Conservation (phyloP, 1,140 invertebrate species). For the Euschistus heros region DNA sequence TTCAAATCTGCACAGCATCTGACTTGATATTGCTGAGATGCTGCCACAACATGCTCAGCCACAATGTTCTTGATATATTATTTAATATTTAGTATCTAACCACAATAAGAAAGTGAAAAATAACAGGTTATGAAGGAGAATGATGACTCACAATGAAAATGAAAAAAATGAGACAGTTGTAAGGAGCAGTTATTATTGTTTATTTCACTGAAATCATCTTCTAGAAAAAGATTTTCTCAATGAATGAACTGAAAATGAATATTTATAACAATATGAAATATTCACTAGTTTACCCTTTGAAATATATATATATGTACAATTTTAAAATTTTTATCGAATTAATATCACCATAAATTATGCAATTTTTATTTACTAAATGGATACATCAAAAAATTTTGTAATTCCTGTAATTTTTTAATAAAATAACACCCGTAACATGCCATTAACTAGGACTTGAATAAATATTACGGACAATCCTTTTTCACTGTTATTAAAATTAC, state of each 20-base stretch:
- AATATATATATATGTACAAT: conserved; percentile 17
- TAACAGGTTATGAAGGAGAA: too few species aligned
- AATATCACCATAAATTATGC: conserved; percentile 19
- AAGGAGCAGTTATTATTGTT: conserved; percentile 12
- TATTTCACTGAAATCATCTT: conserved; percentile 23
- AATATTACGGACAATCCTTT: conserved; percentile 21
- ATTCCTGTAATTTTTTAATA: background rate
- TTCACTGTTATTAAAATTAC: conserved; percentile 21
- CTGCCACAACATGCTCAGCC: too few species aligned
- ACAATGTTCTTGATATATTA: too few species aligned
- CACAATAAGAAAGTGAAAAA: too few species aligned
- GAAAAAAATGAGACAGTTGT: background rate
- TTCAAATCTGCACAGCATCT: too few species aligned
- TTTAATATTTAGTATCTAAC: too few species aligned
- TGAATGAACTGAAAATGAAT: conserved; percentile 10
- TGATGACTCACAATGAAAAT: background rate
- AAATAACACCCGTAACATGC: conserved; percentile 21
- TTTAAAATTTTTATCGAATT: conserved; percentile 7
- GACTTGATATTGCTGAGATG: too few species aligned
- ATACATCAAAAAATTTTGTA: background rate
- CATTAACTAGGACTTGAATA: conserved; percentile 16
- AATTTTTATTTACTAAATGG: conserved; percentile 2
- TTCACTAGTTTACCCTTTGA: conserved; percentile 21
- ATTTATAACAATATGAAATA: conserved; percentile 22
- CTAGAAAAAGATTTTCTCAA: conserved; percentile 16